Percentiles rank a stretch among this genome's conserved stretches.
Conservation (phyloP, 2,797 vertebrate genomes). For the Nyctibius grandis region DNA sequence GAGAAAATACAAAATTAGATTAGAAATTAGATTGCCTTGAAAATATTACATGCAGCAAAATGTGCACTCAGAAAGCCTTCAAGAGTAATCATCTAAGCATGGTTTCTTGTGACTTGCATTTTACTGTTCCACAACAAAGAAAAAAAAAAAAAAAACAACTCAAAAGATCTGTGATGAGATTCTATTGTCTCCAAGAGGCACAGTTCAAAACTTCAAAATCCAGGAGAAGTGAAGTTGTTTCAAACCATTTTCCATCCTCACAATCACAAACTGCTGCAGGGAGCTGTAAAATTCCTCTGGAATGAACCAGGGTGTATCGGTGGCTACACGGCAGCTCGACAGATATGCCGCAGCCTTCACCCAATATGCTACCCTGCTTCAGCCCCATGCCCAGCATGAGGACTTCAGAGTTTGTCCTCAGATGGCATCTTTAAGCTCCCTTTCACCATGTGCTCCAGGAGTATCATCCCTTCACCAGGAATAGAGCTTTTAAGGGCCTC, state of each 20-base stretch:
- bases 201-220: neutral
- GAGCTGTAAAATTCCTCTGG: neutral
- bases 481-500: constrained; percentile 44
- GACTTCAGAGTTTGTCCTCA: constrained; percentile 7
- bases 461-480: neutral
- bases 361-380: fast-evolving
- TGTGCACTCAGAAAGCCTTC: constrained; percentile 27
- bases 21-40: constrained; percentile 58
- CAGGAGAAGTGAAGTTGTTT: neutral
- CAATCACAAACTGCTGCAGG: neutral
- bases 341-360: neutral
- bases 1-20: constrained; percentile 52
- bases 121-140: neutral
- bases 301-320: neutral
- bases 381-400: neutral
- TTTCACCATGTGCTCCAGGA: neutral
- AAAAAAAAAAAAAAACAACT: neutral
- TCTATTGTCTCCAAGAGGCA: neutral
- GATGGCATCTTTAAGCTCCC: neutral
- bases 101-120: constrained; percentile 7
- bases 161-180: neutral
- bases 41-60: constrained; percentile 39
- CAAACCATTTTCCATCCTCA: neutral
- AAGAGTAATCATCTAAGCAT: constrained; percentile 10
- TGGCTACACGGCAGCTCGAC: fast-evolving